Conservation (phyloP, 2,113 vertebrate genomes). For the Gymnorhina tibicen region DNA sequence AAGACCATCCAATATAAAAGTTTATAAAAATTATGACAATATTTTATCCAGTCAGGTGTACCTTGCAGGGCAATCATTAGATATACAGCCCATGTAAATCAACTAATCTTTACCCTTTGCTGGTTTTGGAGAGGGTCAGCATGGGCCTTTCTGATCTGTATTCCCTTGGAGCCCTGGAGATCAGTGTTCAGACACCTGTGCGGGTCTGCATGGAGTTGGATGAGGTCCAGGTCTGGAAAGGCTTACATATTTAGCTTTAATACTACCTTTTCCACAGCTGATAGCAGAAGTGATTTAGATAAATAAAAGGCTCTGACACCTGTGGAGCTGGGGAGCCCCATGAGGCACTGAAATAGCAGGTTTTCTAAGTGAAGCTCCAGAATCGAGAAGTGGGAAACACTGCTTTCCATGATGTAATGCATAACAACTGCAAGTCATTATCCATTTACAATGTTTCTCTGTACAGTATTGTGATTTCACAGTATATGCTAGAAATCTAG, state of each 20-base stretch:
- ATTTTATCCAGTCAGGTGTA: background rate
- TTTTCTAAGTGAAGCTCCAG: constrained; percentile 8
- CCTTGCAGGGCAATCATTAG: background rate
- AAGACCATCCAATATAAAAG: background rate
- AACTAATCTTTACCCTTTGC: background rate
- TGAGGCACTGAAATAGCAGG: background rate
- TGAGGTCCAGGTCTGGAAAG: background rate
- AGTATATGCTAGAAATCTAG: background rate
- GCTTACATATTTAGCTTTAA: constrained; percentile 18
- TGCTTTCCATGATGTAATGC: constrained; percentile 18
- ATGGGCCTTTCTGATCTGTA: background rate
- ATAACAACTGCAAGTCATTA: background rate
- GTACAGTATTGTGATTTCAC: constrained; percentile 1
- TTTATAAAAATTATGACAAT: background rate
- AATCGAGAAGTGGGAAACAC: background rate
- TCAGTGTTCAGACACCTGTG: background rate
- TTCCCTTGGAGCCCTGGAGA: background rate
- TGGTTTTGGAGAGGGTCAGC: background rate
- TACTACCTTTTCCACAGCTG: constrained; percentile 21
- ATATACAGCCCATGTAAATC: background rate
- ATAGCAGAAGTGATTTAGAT: constrained; percentile 40
- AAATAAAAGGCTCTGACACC: constrained; percentile 1
- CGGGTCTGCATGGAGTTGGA: background rate
- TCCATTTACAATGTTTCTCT: background rate
- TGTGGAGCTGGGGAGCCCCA: background rate